These are phyloP conservation scores for Amphipyra berbera DNA, from an alignment of 2,888 invertebrate species.

Conservation along the genomic window DNA sequence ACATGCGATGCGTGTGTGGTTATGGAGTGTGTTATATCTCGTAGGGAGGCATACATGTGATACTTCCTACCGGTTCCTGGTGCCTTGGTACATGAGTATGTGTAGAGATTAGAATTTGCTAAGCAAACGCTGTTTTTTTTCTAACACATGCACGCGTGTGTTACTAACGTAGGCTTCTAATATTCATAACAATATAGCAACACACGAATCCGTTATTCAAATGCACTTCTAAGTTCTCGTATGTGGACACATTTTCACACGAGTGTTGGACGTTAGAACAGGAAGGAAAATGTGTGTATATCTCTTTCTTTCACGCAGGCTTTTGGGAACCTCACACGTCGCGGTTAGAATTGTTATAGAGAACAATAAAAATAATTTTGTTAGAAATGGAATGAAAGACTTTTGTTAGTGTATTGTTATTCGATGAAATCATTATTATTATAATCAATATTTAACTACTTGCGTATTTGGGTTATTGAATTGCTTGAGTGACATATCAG, in stretches of 20 bases:
- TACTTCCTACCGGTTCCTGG: conserved; percentile 78
- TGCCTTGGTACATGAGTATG: conserved; percentile 87
- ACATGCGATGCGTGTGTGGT: conserved; percentile 82
- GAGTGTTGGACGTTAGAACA: conserved; percentile 58
- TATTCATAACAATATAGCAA: conserved; percentile 45
- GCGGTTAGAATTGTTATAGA: conserved; percentile 37
- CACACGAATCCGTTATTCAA: conserved; percentile 56
- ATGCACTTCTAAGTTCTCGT: conserved; percentile 65
- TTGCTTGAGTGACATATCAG: background rate
- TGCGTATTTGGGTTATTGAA: background rate
- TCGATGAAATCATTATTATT: background rate
- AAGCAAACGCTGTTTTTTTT: conserved; percentile 87
- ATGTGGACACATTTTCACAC: conserved; percentile 67
- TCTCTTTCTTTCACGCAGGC: conserved; percentile 58
- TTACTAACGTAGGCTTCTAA: conserved; percentile 73
- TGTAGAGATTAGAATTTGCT: conserved; percentile 90
- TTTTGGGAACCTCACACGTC: conserved; percentile 63
- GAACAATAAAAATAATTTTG: conserved; percentile 26
- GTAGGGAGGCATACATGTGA: conserved; percentile 80
- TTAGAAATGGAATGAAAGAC: conserved; percentile 1
- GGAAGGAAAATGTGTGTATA: conserved; percentile 55
- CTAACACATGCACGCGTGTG: conserved; percentile 77
- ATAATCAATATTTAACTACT: too few relatives aligned
- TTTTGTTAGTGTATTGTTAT: background rate
- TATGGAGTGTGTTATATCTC: conserved; percentile 82